These are phyloP conservation scores for Thyatira batis DNA, from an alignment of 2,888 invertebrate species.

Conservation along the genomic window DNA sequence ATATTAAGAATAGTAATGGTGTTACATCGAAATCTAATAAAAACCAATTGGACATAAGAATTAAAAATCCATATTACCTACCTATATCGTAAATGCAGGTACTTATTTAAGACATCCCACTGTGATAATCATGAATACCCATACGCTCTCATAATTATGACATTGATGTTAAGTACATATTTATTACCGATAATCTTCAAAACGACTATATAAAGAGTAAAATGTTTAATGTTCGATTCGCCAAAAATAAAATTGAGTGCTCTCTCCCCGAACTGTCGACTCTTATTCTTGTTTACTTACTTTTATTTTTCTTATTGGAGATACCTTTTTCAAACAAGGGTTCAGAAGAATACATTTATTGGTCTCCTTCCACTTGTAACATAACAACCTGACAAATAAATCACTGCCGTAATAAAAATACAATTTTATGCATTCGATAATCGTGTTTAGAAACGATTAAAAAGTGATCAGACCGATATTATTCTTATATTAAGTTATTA, in stretches of 20 bases:
- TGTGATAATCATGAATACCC: not conserved
- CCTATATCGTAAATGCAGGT: not conserved
- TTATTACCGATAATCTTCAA: not conserved
- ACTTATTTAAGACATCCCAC: not conserved
- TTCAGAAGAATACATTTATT: conserved; percentile 67
- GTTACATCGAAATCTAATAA: too few species aligned
- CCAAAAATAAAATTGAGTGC: conserved; percentile 27
- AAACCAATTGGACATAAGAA: too few species aligned
- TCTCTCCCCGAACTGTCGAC: conserved; percentile 49
- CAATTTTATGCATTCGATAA: conserved; percentile 61
- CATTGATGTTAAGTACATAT: conserved; percentile 6
- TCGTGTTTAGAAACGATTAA: conserved; percentile 69
- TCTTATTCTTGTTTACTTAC: conserved; percentile 7
- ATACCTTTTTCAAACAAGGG: conserved; percentile 62
- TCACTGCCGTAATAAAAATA: conserved; percentile 71
- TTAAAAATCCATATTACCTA: too few species aligned
- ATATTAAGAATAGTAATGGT: too few species aligned
- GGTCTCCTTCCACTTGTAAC: conserved; percentile 58
- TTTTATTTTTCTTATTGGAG: conserved; percentile 33
- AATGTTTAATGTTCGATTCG: not conserved
- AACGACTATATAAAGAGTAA: not conserved
- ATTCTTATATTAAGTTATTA: conserved; percentile 8
- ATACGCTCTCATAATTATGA: not conserved
- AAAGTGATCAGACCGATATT: conserved; percentile 40
- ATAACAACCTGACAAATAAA: conserved; percentile 65